Evolutionary conservation across 92 coral and sea anemone species (phyloP).

Genomic region (Heliopora coerulea): DNA sequence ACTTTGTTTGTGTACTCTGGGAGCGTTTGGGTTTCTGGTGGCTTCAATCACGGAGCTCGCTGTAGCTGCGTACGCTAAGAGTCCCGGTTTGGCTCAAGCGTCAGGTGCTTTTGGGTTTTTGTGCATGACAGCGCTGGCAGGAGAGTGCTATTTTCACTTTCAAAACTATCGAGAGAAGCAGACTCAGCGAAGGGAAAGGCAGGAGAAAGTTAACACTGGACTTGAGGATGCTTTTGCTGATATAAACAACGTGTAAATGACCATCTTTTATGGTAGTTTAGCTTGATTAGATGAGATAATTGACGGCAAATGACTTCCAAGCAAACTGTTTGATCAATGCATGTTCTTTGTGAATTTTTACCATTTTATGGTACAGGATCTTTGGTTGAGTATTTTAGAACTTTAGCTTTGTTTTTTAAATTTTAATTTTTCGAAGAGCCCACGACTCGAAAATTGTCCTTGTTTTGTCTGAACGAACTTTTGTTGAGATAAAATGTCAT

Average conservation of each 20-base stretch:
- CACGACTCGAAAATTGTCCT: no score
- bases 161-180: constrained; percentile 21
- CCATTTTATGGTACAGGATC: no score
- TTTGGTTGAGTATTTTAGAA: no score
- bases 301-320: no score
- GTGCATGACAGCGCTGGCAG: constrained; percentile 63
- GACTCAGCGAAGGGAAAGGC: constrained; percentile 14
- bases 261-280: neutral
- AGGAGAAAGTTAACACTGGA: neutral
- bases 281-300: neutral
- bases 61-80: constrained; percentile 41
- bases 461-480: no score
- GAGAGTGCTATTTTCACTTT: constrained; percentile 69
- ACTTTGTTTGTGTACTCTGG: constrained; percentile 54
- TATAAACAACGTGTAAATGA: neutral
- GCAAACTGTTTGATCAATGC: no score
- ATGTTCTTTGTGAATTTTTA: no score
- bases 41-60: constrained; percentile 62
- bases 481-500: no score
- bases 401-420: no score
- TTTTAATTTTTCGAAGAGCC: no score
- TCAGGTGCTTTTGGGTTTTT: constrained; percentile 75
- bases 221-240: neutral
- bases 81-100: constrained; percentile 55
- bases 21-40: constrained; percentile 65